Percentiles rank a stretch among this genome's conserved stretches.
These are phyloP conservation scores for Euleptes europaea DNA, from an alignment of 2,113 vertebrate genomes.

Conservation along the genomic window DNA sequence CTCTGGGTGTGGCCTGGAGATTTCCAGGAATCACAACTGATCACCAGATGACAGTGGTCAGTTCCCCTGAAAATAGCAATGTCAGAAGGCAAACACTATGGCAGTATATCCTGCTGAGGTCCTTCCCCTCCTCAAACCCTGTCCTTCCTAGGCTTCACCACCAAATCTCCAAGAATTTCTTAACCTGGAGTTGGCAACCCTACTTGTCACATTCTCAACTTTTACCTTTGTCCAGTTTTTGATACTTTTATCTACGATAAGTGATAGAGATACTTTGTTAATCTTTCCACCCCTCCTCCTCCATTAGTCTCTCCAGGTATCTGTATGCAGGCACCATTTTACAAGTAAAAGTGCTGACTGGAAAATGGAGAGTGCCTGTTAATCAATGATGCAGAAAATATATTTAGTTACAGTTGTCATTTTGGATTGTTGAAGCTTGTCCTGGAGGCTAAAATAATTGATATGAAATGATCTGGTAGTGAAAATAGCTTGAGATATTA, in stretches of 20 bases:
- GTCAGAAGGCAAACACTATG: too few species aligned
- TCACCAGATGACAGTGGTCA: too few species aligned
- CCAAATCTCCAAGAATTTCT: too few species aligned
- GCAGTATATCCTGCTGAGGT: too few species aligned
- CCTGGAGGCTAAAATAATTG: slow-evolving; percentile 3
- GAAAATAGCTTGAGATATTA: slow-evolving; percentile 17
- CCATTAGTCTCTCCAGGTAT: not conserved
- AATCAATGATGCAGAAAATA: slow-evolving; percentile 20
- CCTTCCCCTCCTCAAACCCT: too few species aligned
- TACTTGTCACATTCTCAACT: too few species aligned
- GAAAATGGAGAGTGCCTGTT: slow-evolving; percentile 31
- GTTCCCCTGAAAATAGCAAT: too few species aligned
- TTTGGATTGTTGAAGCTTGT: slow-evolving; percentile 17
- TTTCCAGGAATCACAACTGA: too few species aligned
- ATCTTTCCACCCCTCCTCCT: too few species aligned
- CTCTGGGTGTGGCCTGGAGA: too few species aligned
- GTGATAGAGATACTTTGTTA: not conserved
- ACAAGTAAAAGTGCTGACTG: not conserved
- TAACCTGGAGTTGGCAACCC: too few species aligned
- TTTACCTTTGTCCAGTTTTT: not conserved
- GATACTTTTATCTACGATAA: not conserved
- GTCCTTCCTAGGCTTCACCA: too few species aligned
- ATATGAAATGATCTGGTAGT: not conserved
- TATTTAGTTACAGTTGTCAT: slow-evolving; percentile 7
- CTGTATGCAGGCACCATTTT: not conserved